These are phyloP conservation scores for Numenius arquata DNA, from an alignment of 2,113 vertebrate genomes.

Conservation along the genomic window DNA sequence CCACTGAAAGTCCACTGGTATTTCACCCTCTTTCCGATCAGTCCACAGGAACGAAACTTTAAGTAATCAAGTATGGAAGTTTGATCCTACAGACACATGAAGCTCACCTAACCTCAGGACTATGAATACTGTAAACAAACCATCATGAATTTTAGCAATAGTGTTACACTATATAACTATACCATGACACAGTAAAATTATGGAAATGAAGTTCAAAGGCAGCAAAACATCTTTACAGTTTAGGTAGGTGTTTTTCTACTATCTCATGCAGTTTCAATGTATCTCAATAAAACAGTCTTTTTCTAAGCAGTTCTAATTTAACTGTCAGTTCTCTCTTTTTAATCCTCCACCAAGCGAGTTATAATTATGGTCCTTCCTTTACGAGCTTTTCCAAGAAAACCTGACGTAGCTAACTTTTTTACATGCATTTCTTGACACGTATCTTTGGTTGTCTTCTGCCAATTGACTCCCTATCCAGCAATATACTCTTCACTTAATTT, in stretches of 20 bases:
- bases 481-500: background rate
- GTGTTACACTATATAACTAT: background rate
- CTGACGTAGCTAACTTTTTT: background rate
- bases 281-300: background rate
- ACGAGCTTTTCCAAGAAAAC: background rate
- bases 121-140: background rate
- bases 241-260: background rate
- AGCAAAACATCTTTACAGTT: background rate
- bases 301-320: background rate
- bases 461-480: background rate
- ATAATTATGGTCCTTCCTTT: background rate
- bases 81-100: background rate
- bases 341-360: background rate
- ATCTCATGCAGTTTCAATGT: background rate
- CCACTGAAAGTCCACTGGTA: background rate
- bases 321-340: background rate
- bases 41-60: background rate
- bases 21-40: background rate
- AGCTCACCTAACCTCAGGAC: background rate
- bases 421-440: background rate
- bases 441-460: background rate
- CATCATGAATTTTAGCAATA: background rate
- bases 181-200: background rate
- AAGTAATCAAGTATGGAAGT: background rate
- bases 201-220: background rate